Base-by-base conservation (phyloP, 2,113 vertebrate genomes). In the Podiceps cristatus region DNA sequence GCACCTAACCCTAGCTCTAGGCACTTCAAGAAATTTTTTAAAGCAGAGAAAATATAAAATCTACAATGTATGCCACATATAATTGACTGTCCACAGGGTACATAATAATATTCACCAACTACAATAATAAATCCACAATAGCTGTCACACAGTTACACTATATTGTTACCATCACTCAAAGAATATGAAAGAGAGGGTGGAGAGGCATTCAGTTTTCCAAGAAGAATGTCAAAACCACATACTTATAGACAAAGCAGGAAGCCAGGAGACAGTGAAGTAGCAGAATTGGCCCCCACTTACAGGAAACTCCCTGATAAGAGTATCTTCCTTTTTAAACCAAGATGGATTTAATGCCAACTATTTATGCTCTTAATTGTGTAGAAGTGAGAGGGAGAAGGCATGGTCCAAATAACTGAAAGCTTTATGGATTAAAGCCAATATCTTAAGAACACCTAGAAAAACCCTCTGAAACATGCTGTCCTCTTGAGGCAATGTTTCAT, bases 41-140 rank as follows among this genome's bases (percentile, higher is more conserved):
- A 92, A 93, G 49, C 20, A 96, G 67, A 68, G 10, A 86, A 96
- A 91, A 76, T 44, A 60, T 33, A 90, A 90, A 66, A 92, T 73
- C 71, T 76, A 83, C 18, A 69, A 66, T 59, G 74, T 66, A 83
- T 80, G 55, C 37, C 59, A 83, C 33, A 56, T 60, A 58, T 78
- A 96, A 91, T 18, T 87, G 64, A 84, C 68, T 74, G 18, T 69
- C 59, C 44, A 67, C 11, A 23, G 10, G 37, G n/a, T 77, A 76
- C 58, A 59, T 64, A 60, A 84, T 56, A 86, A 72, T 76, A 85
- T 83, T 77, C 82, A 85, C 15, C 63, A 88, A 49, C 88, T 83
- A 55, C 63, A 88, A 64, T n/a, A 86, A 83, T 59, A 93, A 92
- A 90, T 77, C 42, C 63, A 63, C 42, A 86, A 45, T 20, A 85